These are phyloP conservation scores for Pseudomyrmex cubaensis DNA, from an alignment of 1,140 invertebrate genomes.

Conservation along the genomic window DNA sequence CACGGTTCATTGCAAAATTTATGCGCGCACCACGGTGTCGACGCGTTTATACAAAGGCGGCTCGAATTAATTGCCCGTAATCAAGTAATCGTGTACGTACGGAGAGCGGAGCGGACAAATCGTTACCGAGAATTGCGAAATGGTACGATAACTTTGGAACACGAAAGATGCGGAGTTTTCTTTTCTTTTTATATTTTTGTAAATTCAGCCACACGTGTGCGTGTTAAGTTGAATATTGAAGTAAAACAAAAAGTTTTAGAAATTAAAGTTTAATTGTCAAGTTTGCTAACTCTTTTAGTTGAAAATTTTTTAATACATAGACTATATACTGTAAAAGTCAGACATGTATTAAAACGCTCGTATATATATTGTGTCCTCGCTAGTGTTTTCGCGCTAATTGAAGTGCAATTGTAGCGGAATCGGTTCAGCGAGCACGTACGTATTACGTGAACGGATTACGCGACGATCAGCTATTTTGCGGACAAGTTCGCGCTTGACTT, in stretches of 20 bases:
- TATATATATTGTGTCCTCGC: neutral
- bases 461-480: slow-evolving; percentile 48
- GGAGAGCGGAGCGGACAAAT: slow-evolving; percentile 3
- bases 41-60: slow-evolving; percentile 32
- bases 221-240: no score
- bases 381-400: slow-evolving; percentile 24
- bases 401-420: slow-evolving; percentile 37
- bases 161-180: no score
- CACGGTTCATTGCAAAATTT: slow-evolving; percentile 35
- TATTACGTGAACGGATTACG: slow-evolving; percentile 48
- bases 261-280: no score
- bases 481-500: slow-evolving; percentile 33
- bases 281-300: no score
- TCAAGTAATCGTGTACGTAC: neutral
- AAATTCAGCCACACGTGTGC: no score
- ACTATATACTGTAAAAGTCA: no score
- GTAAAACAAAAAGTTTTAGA: no score
- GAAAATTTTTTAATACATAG: no score
- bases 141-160: neutral
- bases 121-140: slow-evolving; percentile 15
- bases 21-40: slow-evolving; percentile 16
- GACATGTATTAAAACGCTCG: no score
- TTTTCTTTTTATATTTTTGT: no score
- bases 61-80: slow-evolving; percentile 46
- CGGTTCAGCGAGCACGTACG: slow-evolving; percentile 36